These are phyloP conservation scores for Zaprionus taronus DNA, from an alignment of 1,140 invertebrate species.

Conservation along the genomic window DNA sequence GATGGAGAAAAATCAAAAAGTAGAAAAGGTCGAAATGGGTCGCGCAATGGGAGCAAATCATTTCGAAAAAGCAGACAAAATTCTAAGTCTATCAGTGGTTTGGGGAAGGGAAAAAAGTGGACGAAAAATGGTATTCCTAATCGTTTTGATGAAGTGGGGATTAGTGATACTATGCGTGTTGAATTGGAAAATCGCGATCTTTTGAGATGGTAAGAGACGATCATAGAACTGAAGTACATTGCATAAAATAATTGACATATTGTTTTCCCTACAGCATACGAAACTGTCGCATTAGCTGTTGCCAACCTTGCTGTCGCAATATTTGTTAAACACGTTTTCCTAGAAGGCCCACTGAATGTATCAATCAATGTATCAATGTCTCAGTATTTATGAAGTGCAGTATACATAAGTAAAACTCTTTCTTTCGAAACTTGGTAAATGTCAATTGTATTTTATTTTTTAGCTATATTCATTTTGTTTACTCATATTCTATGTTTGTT, in stretches of 20 bases:
- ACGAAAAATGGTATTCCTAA: slow-evolving; percentile 1
- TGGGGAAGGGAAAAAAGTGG: slow-evolving; percentile 2
- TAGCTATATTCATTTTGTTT: not conserved
- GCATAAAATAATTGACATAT: not conserved
- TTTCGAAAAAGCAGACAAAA: not conserved
- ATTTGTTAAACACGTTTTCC: not conserved
- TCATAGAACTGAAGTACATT: not conserved
- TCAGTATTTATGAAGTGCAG: not conserved
- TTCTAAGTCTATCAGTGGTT: slow-evolving; percentile 14
- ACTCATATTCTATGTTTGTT: too few species aligned
- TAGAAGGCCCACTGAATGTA: not conserved
- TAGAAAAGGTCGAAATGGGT: not conserved
- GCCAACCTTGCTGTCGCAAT: not conserved
- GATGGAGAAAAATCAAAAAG: not conserved
- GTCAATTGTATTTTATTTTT: not conserved
- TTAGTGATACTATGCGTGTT: slow-evolving; percentile 58
- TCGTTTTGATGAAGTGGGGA: slow-evolving; percentile 50
- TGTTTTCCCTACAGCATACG: not conserved
- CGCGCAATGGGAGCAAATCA: not conserved
- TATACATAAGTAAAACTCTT: not conserved
- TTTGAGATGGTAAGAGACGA: slow-evolving; percentile 39
- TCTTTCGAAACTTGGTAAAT: not conserved
- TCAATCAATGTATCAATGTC: not conserved
- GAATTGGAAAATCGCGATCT: slow-evolving; percentile 61
- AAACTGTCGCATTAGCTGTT: not conserved